Evolutionary conservation across 2,113 vertebrate genomes (phyloP), one percentile per base, ranked within the genome.

Genomic region (Actenoides lindsayi): DNA sequence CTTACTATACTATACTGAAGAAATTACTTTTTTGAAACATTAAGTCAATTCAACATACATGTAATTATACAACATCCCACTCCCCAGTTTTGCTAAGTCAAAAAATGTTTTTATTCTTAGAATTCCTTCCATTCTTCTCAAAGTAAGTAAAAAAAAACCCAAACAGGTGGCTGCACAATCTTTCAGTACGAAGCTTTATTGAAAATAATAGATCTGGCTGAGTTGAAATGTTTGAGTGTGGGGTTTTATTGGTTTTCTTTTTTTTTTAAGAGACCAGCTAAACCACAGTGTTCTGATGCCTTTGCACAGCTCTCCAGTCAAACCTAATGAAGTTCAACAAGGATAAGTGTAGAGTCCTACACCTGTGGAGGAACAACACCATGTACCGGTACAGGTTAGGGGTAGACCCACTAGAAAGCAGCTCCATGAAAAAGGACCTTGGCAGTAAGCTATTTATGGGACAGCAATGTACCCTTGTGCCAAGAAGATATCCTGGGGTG

Each of bases 51-150:
- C 51, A 69, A 42, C 13, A 30, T 73, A 42, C 6, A 25, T 3
- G 0, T 65, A 44, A 65, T 42, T n/a, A n/a, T 10, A 42, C 10
- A 70, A 35, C 0, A 5, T 8, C 5, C 11, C 9, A 25, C 6
- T 42, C 4, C 5, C 25, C 39, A 42, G 1, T 90, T 87, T 93
- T 31, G 63, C 0, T 51, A 81, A 70, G 23, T 74, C 17, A 77
- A 24, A 87, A 41, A 19, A 35, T 39, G 50, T 69, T 88, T 87
- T 65, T 33, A 69, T 80, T 92, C 54, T 65, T 90, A 46, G 21
- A 89, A 81, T 91, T 80, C 33, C 30, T 65, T 77, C 37, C 4
- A 16, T 87, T 81, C 54, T 86, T 90, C 31, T 67, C 76, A 46
- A 4, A 39, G 8, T 68, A 75, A 76, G 13, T 54, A 2, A 51